Base-by-base conservation (phyloP, 2,113 vertebrate genomes). In the Cheilinus undulatus region DNA sequence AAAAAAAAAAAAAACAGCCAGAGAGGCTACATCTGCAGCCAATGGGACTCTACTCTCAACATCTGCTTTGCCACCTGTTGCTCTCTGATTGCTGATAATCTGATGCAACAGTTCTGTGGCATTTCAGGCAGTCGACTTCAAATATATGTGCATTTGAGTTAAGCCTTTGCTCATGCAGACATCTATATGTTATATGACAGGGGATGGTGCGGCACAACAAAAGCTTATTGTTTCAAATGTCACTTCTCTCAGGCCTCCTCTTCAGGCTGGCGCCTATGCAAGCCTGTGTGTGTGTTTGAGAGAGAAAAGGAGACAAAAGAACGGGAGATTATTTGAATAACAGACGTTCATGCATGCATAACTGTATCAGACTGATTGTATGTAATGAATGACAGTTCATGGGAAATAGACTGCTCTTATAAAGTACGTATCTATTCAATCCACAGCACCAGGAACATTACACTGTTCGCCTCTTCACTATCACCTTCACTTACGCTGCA, bases 221-320 rank as follows among this genome's bases (percentile, higher is more conserved):
- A 87, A 81, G 85, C 72, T 45, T 66, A 80, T 91, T 89, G 85
- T 91, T 86, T 80, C 50, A 85, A 87, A 86, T 89, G 89, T 84
- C 83, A 88, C 49, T 86, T 78, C 65, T 48, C 60, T 80, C 76
- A 74, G 75, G 63, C 70, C n/a, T 85, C 76, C 70, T 73, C 49
- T 49, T 80, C 45, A 23, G 49, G 46, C 72, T 57, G 19, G 38
- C 49, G 64, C 20, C 5, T 19, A 50, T 63, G 56, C 45, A 51
- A 61, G 45, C 38, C n/a, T 14, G n/a, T 24, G 58, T 26, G 38
- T 14, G 64, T 38, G 32, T 53, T 3, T 36, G 49, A 42, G 23
- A 28, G 58, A 58, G 27, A 43, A 12, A 48, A 15, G 20, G 19
- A 50, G 49, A 85, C 65, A 78, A 78, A 84, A 56, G 68, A 80